phyloP scores from a whole-genome alignment of 2,113 vertebrate genomes.

The Camelus dromedarius region DNA sequence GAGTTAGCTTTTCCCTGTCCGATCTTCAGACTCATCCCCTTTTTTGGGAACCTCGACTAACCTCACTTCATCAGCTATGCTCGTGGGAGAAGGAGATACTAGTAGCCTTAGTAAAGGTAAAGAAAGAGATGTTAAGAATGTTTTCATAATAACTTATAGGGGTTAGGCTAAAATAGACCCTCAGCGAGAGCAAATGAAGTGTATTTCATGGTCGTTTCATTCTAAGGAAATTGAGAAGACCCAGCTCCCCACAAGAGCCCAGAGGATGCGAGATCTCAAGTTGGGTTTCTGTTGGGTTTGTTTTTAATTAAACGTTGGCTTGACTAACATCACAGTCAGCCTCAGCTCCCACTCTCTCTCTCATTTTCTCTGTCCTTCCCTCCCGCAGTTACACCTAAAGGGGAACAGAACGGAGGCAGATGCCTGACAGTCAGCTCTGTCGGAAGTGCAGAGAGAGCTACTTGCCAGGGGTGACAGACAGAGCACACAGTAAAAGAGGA shows the following conservation, averaged over 20 bases:
- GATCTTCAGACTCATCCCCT: neutral
- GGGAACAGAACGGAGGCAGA: neutral
- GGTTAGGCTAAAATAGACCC: neutral
- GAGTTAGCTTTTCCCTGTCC: neutral
- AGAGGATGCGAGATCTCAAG: neutral
- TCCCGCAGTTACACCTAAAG: neutral
- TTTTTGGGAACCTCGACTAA: neutral
- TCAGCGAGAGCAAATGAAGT: no score
- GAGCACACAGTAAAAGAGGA: neutral
- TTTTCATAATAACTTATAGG: neutral
- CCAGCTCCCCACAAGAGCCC: neutral
- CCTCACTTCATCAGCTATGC: neutral
- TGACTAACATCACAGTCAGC: neutral
- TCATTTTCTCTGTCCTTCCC: neutral
- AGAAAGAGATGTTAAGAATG: neutral
- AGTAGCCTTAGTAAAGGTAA: neutral
- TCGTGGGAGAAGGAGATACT: neutral
- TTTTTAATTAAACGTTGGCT: slow-evolving; percentile 3
- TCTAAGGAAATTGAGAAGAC: neutral
- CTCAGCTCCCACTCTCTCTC: neutral
- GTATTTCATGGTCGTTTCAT: neutral
- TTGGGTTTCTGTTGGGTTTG: neutral
- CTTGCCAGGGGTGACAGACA: fast-evolving
- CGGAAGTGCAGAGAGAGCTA: neutral
- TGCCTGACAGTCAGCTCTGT: neutral